These are phyloP conservation scores for Sarcophaga variegata DNA, from an alignment of 2,888 invertebrate genomes.

Conservation along the genomic window DNA sequence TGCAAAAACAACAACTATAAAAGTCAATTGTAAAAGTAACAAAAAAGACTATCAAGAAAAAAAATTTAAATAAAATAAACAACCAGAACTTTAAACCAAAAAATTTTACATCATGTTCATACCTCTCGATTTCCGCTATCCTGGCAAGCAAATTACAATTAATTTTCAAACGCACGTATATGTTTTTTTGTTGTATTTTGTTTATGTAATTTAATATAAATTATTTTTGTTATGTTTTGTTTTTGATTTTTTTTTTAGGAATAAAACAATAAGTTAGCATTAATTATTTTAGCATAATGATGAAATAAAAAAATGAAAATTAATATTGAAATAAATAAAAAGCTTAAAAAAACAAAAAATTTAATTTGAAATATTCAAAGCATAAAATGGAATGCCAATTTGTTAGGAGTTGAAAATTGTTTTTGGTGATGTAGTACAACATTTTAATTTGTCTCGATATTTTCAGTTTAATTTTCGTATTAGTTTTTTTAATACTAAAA, in stretches of 20 bases:
- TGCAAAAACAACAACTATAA: conserved; percentile 5
- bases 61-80: conserved; percentile 22
- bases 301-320: conserved; percentile 42
- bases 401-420: not conserved
- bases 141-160: conserved; percentile 83
- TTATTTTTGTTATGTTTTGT: conserved; percentile 68
- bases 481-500: conserved; percentile 49
- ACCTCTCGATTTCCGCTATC: conserved; percentile 89
- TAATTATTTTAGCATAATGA: conserved; percentile 63
- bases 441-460: conserved; percentile 24
- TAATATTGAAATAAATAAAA: conserved; percentile 13
- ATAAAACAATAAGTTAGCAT: conserved; percentile 70
- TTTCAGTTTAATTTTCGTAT: conserved; percentile 28
- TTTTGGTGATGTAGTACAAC: not conserved
- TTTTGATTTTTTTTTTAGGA: conserved; percentile 63
- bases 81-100: conserved; percentile 32
- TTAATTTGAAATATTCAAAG: conserved; percentile 8
- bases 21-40: not conserved
- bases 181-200: conserved; percentile 45
- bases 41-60: not conserved
- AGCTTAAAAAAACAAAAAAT: conserved; percentile 31
- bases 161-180: conserved; percentile 67
- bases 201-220: conserved; percentile 23
- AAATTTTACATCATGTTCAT: conserved; percentile 77
- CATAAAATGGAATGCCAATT: conserved; percentile 52